Conservation (phyloP, 2,888 invertebrate species). For the Galerucella nymphaeae region DNA sequence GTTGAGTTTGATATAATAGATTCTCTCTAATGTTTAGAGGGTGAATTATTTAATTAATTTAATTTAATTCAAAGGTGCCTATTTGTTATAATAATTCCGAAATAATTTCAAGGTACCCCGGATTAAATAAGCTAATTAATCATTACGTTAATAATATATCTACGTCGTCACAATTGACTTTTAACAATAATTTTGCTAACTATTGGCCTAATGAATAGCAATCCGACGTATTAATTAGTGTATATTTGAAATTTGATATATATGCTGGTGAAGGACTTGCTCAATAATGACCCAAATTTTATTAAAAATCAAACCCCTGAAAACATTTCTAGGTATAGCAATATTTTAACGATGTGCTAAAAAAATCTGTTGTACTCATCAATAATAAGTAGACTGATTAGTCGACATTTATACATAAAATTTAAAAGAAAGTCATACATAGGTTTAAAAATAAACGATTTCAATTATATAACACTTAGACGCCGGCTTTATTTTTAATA, state of each 20-base stretch:
- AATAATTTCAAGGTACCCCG: no score
- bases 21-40: no score
- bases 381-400: constrained; percentile 10
- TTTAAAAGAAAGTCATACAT: constrained; percentile 4
- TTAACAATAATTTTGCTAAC: neutral
- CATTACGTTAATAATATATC: no score
- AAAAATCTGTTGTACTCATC: neutral
- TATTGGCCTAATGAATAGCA: neutral
- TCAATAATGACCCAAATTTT: constrained; percentile 4
- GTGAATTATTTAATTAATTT: no score
- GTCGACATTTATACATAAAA: constrained; percentile 1
- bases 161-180: neutral
- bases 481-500: neutral
- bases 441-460: constrained; percentile 1
- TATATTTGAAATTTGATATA: constrained; percentile 4
- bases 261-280: neutral
- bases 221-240: neutral
- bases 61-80: no score
- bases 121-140: no score
- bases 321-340: neutral
- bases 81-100: no score
- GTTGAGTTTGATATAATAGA: neutral
- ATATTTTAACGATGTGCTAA: constrained; percentile 8
- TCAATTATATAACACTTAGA: constrained; percentile 4
- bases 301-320: constrained; percentile 1